phyloP scores from a whole-genome alignment of 1,140 invertebrate genomes.

The Wasmannia auropunctata region DNA sequence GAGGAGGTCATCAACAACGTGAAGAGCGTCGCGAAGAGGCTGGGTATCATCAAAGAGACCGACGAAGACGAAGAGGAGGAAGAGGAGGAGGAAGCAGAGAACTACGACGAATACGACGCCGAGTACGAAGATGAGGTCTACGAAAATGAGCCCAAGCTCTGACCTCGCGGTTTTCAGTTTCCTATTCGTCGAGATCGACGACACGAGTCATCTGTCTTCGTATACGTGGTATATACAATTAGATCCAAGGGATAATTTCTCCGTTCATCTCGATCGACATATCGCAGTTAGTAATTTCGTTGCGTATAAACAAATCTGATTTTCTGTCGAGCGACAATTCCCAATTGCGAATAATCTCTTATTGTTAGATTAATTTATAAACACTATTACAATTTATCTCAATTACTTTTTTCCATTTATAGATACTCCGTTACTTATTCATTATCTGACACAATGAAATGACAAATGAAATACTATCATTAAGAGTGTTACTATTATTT shows the following conservation, averaged over 20 bases:
- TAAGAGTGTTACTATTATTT: not conserved
- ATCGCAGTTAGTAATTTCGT: not conserved
- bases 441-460: not conserved
- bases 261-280: not conserved
- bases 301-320: not conserved
- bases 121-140: constrained; percentile 77
- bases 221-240: too few relatives aligned
- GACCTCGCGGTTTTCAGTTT: constrained; percentile 49
- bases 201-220: not conserved
- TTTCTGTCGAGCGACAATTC: not conserved
- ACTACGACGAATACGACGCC: constrained; percentile 79
- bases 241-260: constrained; percentile 8
- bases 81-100: constrained; percentile 86
- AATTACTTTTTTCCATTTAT: not conserved
- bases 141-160: constrained; percentile 74
- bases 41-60: constrained; percentile 94
- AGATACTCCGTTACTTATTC: not conserved
- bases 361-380: not conserved
- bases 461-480: not conserved
- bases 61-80: constrained; percentile 89
- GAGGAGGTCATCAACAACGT: constrained; percentile 96
- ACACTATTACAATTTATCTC: not conserved
- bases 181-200: constrained; percentile 23
- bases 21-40: constrained; percentile 91
- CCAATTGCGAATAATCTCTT: not conserved